A percentile compares a stretch with the other conserved stretches of the same genome.
phyloP scores from a whole-genome alignment of 2,113 vertebrate species.

The Rhizomys pruinosus region DNA sequence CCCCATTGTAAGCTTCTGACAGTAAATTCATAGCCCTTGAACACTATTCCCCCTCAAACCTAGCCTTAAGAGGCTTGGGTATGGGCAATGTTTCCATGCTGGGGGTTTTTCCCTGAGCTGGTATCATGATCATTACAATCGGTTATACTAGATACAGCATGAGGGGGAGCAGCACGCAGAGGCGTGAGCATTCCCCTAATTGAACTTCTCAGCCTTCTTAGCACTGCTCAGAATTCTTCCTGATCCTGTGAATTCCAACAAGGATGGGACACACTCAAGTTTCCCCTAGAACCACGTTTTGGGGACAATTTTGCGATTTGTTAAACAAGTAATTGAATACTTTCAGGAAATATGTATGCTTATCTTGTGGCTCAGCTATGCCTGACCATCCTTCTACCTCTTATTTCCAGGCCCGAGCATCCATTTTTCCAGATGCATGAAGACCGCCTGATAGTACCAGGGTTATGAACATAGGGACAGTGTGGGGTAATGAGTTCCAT shows the following conservation, averaged over 20 bases:
- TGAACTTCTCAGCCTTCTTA: neutral
- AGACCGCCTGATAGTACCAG: neutral
- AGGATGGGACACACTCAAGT: too few species aligned
- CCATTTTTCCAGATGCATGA: neutral
- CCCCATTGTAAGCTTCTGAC: too few species aligned
- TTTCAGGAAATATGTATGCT: neutral
- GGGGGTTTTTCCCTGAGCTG: neutral
- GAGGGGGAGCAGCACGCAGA: accelerated
- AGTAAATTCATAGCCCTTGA: neutral
- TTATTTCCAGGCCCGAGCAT: neutral
- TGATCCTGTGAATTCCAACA: neutral
- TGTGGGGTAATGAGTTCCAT: neutral
- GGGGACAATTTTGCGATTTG: neutral
- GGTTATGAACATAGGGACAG: neutral
- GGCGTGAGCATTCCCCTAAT: neutral
- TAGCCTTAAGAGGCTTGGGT: too few species aligned
- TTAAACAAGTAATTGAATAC: neutral
- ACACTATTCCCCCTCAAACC: neutral
- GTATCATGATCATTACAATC: neutral
- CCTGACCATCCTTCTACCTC: neutral
- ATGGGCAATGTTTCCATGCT: accelerated
- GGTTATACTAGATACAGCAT: too few species aligned
- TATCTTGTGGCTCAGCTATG: neutral
- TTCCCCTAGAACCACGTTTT: neutral
- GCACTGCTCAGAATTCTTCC: neutral